A percentile compares a stretch with the other conserved stretches of the same genome.
These are phyloP conservation scores for Hermetia illucens DNA, from an alignment of 1,140 invertebrate species.

Conservation along the genomic window DNA sequence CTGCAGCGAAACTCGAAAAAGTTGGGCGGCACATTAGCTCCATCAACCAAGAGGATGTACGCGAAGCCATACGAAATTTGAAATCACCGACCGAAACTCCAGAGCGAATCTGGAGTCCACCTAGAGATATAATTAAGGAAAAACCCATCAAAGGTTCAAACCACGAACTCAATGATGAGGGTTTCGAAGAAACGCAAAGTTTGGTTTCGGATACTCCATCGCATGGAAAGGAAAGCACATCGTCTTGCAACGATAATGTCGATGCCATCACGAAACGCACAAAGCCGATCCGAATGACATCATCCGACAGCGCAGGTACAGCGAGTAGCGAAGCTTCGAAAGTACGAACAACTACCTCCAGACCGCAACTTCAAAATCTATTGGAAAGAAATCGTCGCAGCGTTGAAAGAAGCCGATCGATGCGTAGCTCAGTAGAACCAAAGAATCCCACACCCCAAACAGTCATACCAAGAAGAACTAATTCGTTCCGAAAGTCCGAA, in stretches of 20 bases:
- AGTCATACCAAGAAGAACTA: slow-evolving; percentile 24
- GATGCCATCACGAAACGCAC: slow-evolving; percentile 32
- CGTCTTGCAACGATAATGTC: slow-evolving; percentile 52
- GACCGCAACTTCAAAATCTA: slow-evolving; percentile 3
- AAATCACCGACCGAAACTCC: slow-evolving; percentile 41
- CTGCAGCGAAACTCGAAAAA: slow-evolving; percentile 32
- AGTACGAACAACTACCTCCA: slow-evolving; percentile 1
- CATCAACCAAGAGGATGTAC: slow-evolving; percentile 46
- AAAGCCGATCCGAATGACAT: slow-evolving; percentile 7
- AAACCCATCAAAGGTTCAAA: slow-evolving; percentile 28
- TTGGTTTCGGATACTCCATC: slow-evolving; percentile 71
- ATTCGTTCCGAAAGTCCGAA: slow-evolving; percentile 26
- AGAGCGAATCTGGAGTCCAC: slow-evolving; percentile 36
- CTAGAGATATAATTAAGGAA: slow-evolving; percentile 15
- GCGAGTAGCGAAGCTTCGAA: slow-evolving; percentile 9
- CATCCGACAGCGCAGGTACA: slow-evolving; percentile 11
- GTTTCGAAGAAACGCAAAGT: slow-evolving; percentile 78
- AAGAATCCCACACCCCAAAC: slow-evolving; percentile 19
- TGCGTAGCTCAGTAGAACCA: slow-evolving; percentile 13
- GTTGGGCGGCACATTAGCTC: slow-evolving; percentile 35
- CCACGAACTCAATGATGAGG: slow-evolving; percentile 68
- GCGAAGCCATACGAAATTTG: slow-evolving; percentile 42
- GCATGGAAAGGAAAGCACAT: slow-evolving; percentile 47
- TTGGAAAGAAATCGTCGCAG: slow-evolving; percentile 9
- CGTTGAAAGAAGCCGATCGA: slow-evolving; percentile 7